Evolutionary conservation across 2,113 vertebrate species (phyloP).

Genomic region (Caretta caretta): DNA sequence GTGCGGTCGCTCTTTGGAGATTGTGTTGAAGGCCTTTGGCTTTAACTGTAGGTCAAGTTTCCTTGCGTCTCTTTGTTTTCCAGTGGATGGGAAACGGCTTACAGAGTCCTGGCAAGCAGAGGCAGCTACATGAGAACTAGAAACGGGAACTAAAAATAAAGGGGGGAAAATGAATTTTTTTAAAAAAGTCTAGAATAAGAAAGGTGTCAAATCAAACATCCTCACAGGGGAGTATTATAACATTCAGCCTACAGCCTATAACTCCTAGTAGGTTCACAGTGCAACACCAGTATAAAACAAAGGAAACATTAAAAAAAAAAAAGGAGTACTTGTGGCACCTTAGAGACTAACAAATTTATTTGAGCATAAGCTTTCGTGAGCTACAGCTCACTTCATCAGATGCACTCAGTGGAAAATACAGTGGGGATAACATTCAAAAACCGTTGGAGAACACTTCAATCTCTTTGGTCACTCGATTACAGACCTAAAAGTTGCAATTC

Average conservation of each 20-base stretch:
- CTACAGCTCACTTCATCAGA: too few relatives aligned
- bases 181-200: background rate
- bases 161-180: constrained; percentile 60
- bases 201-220: background rate
- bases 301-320: background rate
- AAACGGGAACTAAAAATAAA: constrained; percentile 72
- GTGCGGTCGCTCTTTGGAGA: constrained; percentile 83
- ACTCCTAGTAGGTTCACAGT: background rate
- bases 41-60: constrained; percentile 81
- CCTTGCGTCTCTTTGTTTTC: constrained; percentile 78
- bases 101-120: constrained; percentile 69
- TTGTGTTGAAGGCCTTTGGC: constrained; percentile 74
- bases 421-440: too few relatives aligned
- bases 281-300: background rate
- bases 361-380: too few relatives aligned
- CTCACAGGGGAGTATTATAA: background rate
- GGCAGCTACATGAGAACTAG: constrained; percentile 71
- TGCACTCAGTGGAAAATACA: too few relatives aligned
- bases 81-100: constrained; percentile 68
- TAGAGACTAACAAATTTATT: too few relatives aligned
- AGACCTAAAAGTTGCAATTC: too few relatives aligned
- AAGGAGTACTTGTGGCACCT: too few relatives aligned
- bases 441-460: too few relatives aligned
- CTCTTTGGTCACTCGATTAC: too few relatives aligned
- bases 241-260: background rate